Evolutionary conservation across 2,797 vertebrate genomes (phyloP).

Genomic region (Sylvilagus floridanus): DNA sequence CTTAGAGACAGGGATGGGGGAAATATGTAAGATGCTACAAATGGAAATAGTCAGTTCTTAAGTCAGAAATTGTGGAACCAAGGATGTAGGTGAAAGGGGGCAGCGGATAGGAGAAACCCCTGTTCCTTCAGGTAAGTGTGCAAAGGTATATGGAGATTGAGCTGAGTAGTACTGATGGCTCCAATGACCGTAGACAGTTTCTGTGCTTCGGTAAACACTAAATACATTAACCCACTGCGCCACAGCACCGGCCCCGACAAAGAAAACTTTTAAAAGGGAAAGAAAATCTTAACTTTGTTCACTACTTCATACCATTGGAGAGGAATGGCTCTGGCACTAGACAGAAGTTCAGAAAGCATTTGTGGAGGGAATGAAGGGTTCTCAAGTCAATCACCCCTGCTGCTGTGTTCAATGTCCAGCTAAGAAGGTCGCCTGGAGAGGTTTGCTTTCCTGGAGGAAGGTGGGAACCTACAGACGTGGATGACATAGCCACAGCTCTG

Average conservation of each 20-base stretch:
- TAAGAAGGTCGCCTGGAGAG: slow-evolving; percentile 92
- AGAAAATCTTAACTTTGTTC: neutral
- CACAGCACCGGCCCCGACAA: neutral
- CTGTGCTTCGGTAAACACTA: neutral
- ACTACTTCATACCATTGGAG: neutral
- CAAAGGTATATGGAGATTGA: neutral
- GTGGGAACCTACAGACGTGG: slow-evolving; percentile 89
- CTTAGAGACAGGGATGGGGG: neutral
- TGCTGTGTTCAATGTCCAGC: slow-evolving; percentile 84
- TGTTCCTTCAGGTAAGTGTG: neutral
- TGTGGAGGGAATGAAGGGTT: neutral
- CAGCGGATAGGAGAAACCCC: neutral
- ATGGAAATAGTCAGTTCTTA: neutral
- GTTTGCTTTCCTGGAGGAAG: slow-evolving; percentile 98
- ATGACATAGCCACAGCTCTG: slow-evolving; percentile 93
- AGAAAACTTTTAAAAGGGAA: neutral
- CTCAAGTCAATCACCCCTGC: neutral
- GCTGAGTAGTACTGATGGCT: no score
- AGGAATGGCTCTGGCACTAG: no score
- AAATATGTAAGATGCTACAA: neutral
- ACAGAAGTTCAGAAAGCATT: neutral
- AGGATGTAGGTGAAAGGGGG: neutral
- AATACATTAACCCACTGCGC: no score
- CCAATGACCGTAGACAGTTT: no score
- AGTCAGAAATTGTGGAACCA: neutral